phyloP scores from a whole-genome alignment of 2,113 vertebrate species.

The Carollia perspicillata region DNA sequence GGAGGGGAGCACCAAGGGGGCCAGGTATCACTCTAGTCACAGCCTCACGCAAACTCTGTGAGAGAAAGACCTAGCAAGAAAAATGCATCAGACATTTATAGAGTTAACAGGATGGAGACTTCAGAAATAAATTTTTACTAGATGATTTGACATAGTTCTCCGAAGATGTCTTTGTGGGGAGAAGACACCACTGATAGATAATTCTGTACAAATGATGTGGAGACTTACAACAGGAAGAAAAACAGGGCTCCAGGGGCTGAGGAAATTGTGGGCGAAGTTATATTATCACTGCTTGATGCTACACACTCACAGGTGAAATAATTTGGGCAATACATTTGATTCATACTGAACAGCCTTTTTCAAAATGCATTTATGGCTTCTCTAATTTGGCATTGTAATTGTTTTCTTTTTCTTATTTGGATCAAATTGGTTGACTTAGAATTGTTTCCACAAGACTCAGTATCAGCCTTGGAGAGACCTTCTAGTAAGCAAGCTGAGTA shows the following conservation, averaged over 20 bases:
- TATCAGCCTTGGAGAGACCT: neutral
- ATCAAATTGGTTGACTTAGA: neutral
- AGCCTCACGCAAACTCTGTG: neutral
- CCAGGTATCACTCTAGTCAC: neutral
- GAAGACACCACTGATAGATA: neutral
- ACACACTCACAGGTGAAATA: neutral
- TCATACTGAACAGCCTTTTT: neutral
- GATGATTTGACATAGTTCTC: neutral
- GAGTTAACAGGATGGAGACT: neutral
- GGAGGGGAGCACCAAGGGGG: neutral
- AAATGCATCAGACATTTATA: neutral
- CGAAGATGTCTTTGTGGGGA: neutral
- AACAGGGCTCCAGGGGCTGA: neutral
- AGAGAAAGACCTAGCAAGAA: neutral
- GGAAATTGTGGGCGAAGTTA: neutral
- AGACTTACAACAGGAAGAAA: neutral
- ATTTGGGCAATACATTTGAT: neutral
- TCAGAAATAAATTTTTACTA: neutral
- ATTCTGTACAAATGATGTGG: neutral
- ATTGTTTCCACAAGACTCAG: neutral
- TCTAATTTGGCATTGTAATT: neutral
- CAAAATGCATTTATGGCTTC: neutral
- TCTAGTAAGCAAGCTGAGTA: neutral
- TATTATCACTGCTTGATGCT: neutral
- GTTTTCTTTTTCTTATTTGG: neutral